phyloP scores from a whole-genome alignment of 2,797 vertebrate genomes.

The Geotrypetes seraphini region DNA sequence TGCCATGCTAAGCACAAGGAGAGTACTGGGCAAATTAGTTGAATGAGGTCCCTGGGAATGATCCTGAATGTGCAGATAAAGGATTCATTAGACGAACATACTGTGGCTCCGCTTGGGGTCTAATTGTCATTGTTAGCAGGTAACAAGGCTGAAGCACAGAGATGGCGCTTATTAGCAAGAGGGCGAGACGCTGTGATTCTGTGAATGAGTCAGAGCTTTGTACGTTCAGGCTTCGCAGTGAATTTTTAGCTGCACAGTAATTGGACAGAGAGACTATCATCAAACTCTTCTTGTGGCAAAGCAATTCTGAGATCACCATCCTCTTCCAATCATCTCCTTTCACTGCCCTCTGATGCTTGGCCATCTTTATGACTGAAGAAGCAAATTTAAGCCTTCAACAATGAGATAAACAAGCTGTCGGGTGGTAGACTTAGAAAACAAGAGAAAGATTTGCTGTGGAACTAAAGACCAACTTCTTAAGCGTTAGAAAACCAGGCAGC shows the following conservation, averaged over 20 bases:
- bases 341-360: too few relatives aligned
- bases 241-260: not conserved
- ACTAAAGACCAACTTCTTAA: not conserved
- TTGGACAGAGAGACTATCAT: too few relatives aligned
- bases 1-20: too few relatives aligned
- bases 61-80: too few relatives aligned
- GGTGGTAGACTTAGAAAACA: constrained; percentile 12
- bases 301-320: constrained; percentile 3
- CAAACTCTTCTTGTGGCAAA: too few relatives aligned
- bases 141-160: not conserved
- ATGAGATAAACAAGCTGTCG: constrained; percentile 16
- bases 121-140: constrained; percentile 8
- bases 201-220: rapidly evolving
- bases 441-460: constrained; percentile 2
- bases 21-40: too few relatives aligned
- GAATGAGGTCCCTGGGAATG: too few relatives aligned
- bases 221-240: not conserved
- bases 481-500: too few relatives aligned
- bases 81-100: constrained; percentile 6
- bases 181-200: not conserved
- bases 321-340: not conserved
- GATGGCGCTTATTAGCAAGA: not conserved
- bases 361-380: too few relatives aligned
- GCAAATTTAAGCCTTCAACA: constrained; percentile 7
- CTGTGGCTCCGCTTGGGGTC: constrained; percentile 7